Percentiles rank a stretch among this genome's conserved stretches.
Evolutionary conservation across 2,888 invertebrate species (phyloP).

Genomic region (Sturmia bella): DNA sequence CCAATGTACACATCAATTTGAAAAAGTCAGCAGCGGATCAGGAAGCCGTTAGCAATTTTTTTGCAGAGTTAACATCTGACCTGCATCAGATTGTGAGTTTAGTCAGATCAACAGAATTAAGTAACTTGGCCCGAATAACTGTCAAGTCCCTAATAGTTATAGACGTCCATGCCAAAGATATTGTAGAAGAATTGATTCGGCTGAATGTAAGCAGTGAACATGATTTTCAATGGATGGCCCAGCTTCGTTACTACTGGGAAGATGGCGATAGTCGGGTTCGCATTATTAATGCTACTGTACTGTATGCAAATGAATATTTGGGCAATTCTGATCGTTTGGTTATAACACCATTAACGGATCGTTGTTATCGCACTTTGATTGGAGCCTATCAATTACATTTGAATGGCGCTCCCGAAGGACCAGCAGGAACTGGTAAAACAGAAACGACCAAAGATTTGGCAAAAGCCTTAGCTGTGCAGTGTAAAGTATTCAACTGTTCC

Average conservation of each 20-base stretch:
- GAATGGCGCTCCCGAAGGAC: conserved; percentile 88
- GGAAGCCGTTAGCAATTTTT: conserved; percentile 82
- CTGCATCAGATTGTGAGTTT: conserved; percentile 84
- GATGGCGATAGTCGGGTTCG: conserved; percentile 83
- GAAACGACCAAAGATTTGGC: conserved; percentile 96
- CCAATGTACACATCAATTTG: conserved; percentile 83
- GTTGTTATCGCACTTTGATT: conserved; percentile 87
- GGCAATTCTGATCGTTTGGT: conserved; percentile 86
- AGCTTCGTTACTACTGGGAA: conserved; percentile 88
- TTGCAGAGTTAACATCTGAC: conserved; percentile 82
- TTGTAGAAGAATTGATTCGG: conserved; percentile 84
- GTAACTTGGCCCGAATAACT: conserved; percentile 85
- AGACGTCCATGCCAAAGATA: conserved; percentile 88
- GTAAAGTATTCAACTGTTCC: conserved; percentile 89
- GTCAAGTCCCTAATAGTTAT: conserved; percentile 87
- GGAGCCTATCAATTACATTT: conserved; percentile 88
- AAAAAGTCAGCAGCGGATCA: conserved; percentile 81
- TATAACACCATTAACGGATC: conserved; percentile 84
- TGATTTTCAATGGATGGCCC: conserved; percentile 88
- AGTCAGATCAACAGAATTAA: conserved; percentile 84
- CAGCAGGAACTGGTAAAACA: conserved; percentile 94
- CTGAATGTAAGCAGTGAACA: conserved; percentile 83
- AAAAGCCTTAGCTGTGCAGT: conserved; percentile 94
- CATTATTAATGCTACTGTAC: conserved; percentile 86
- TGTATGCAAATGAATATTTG: conserved; percentile 88